Base-by-base conservation (phyloP, 1,140 invertebrate species). In the Leptopilina clavipes region DNA sequence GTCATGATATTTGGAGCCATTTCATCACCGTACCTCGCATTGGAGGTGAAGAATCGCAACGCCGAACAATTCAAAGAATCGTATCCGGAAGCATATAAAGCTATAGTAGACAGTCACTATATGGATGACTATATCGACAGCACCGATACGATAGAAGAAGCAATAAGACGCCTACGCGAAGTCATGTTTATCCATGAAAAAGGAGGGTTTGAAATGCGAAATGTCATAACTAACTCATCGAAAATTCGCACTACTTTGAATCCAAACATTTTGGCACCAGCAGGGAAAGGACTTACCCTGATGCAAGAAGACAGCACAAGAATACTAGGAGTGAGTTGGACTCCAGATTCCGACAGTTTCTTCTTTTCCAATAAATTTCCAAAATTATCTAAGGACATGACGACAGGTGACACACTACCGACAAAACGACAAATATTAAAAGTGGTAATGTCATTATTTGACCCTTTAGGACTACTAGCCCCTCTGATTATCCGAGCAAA, bases 1-100 rank as follows among this genome's bases (percentile, higher is more conserved):
- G 82, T 79, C 0, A 81, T 89, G 74, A 85, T 86, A 2, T 89
- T 90, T 70, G 86, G 84, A 6, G 82, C 85, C 0, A 76, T 71
- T 3, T 84, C 79, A 9, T 88, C 87, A 1, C 86, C 85, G 3
- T 82, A 75, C 56, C 65, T 76, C 1, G 89, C 85, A 0, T 70
- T 82, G n/a, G 81, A 76, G 19, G 72, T 78, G 10, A 75, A 73
- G 45, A 70, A 75, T 18, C 11, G 14, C 31, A 78, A 78, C 18
- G 76, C 76, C 1, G 14, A 31, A 18, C 9, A 54, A 65, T 72
- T 70, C 7, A 1, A 1, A 17, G n/a, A 44, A 12, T 18, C 0
- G 14, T 44, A 59, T 10, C 70, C 73, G 0, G 11, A 54, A 19
- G 75, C 74, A 12, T 43, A 11, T 0, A 1, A 18, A 5, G 54